Evolutionary conservation across 2,888 invertebrate species (phyloP).

Genomic region (Callosobruchus maculatus): DNA sequence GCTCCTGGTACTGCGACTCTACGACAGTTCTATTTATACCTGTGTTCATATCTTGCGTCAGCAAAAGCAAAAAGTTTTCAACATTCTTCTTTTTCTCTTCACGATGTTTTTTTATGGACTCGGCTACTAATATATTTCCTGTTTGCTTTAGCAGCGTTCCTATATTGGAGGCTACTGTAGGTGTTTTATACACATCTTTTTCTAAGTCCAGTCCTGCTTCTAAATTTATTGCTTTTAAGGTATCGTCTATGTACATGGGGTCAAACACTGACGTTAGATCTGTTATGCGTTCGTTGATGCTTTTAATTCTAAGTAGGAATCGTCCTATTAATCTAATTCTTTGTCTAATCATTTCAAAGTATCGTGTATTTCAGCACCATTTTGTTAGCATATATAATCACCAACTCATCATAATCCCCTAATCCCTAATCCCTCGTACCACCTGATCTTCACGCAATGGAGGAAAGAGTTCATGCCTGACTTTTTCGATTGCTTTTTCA

Average conservation of each 20-base stretch:
- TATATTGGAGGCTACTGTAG: constrained; percentile 19
- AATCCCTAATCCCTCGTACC: not conserved
- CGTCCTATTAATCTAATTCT: constrained; percentile 22
- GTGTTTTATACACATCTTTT: constrained; percentile 15
- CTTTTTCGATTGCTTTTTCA: constrained; percentile 6
- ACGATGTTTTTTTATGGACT: constrained; percentile 5
- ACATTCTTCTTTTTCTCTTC: constrained; percentile 2
- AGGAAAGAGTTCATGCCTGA: constrained; percentile 7
- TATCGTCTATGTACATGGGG: constrained; percentile 17
- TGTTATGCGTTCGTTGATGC: constrained; percentile 13
- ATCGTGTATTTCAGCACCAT: constrained; percentile 17
- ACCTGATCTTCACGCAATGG: constrained; percentile 11
- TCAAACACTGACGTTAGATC: constrained; percentile 22
- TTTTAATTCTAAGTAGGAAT: constrained; percentile 12
- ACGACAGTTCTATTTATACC: constrained; percentile 8
- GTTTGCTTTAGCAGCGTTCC: constrained; percentile 22
- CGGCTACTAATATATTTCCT: constrained; percentile 6
- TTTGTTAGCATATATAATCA: constrained; percentile 11
- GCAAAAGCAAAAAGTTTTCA: constrained; percentile 8
- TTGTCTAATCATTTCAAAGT: constrained; percentile 22
- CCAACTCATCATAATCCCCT: constrained; percentile 10
- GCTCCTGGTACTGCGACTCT: constrained; percentile 9
- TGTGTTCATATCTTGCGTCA: constrained; percentile 3
- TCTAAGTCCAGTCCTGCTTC: constrained; percentile 15
- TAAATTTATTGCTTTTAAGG: constrained; percentile 18